Evolutionary conservation across 2,797 vertebrate genomes (phyloP), one percentile per base, ranked within the genome.

Genomic region (Sebastes steindachneri): DNA sequence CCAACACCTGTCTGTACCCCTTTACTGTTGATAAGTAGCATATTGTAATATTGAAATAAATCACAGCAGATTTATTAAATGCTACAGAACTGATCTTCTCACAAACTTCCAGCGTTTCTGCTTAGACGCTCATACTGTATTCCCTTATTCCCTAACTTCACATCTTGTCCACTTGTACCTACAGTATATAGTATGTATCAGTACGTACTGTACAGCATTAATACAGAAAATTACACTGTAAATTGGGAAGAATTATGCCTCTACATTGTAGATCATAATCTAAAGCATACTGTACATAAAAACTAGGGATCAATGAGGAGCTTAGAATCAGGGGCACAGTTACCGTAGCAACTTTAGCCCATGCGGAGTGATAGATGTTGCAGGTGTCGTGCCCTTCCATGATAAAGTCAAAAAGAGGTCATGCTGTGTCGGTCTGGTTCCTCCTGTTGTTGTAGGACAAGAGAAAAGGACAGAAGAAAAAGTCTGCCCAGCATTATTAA

Each of bases 301-400:
- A 68, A 31, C 7, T 9, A 59, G 15, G 51, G 26, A 67, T 75
- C 45, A 70, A 26, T 11, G 67, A 35, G 57, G 72, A 77, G 63
- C 48, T 78, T 8, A 68, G n/a, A 72, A 21, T 77, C 53, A 68
- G 77, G 55, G 8, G 7, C 31, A 25, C n/a, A 53, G 48, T 31
- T 64, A 37, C n/a, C 45, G 58, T 3, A n/a, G 74, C 33, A 73
- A 63, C 79, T 68, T 75, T 23, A n/a, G 67, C 73, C 66, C 83
- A 75, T 26, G 82, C 68, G 63, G 84, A 68, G 84, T 86, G 71
- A 86, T 79, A 75, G 77, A 88, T 89, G 83, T 21, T 69, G 80
- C 68, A 57, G 68, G 67, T 58, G 77, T 84, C 64, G 17, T 75
- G 71, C 69, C 71, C 76, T 87, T 81, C 73, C 26, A 73, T n/a